Base-by-base conservation (phyloP, 2,888 invertebrate genomes). In the Amblyjoppa proteus region DNA sequence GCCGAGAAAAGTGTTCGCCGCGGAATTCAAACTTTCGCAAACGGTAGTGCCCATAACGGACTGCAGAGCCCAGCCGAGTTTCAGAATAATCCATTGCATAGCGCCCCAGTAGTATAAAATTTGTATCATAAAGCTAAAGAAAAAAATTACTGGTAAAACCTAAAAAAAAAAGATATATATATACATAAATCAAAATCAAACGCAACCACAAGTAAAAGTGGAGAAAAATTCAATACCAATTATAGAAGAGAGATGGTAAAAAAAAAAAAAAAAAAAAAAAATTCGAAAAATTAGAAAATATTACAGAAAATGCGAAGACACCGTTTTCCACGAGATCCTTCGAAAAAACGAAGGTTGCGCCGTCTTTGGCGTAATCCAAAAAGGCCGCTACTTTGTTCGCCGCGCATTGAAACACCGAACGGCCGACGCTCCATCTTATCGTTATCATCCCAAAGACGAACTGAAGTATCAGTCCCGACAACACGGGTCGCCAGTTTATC, bases 1-100 rank as follows among this genome's bases (percentile, higher is more conserved):
- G 84, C 99, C 99, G 25, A 99, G 95, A 91, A 99, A 99, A 41
- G 99, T 97, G 93, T 99, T 99, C 0, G 98, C 99, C 0, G 99
- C 97, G 16, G 98, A 97, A 87, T 97, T 98, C 58, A 99, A 96
- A 81, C 99, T 99, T 94, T 99, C 99, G 80, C 98, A 98, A 0
- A 99, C 98, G 0, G 99, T 98, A 0, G 99, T 99, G 20, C 96
- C 97, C 94, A 98, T 94, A 0, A 96, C 93, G 16, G 94, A 92
- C 89, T 97, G 96, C 77, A 99, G 95, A 16, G 97, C 92, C 95
- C 96, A 96, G 0, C 99, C 99, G 38, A 99, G 94, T 92, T 97
- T 97, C 31, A 96, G 91, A 51, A 99, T 97, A 84, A 98, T 94
- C 95, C 96, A 97, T 94, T 99, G 99, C 96, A 99, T 97, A 0